Conservation (phyloP, 1,140 invertebrate species). For the Bicyclus anynana region DNA sequence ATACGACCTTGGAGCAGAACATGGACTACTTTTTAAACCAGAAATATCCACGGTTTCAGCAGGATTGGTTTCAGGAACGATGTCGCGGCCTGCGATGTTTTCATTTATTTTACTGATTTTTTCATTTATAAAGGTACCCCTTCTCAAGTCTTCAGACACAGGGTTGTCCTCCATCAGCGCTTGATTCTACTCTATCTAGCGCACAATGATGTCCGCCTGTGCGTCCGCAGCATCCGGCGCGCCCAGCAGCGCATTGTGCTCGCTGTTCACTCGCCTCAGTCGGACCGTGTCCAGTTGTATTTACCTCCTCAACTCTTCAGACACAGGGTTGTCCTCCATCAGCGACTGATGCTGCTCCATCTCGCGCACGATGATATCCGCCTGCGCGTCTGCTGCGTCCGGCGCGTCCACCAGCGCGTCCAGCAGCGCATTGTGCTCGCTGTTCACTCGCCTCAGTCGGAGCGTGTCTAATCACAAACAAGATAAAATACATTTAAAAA, state of each 20-base stretch:
- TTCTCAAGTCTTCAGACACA: no score
- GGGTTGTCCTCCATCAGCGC: constrained; percentile 80
- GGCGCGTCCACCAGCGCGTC: constrained; percentile 26
- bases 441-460: constrained; percentile 46
- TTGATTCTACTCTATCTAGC: constrained; percentile 79
- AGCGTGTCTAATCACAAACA: constrained; percentile 42
- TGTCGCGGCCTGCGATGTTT: no score
- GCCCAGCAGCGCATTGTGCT: constrained; percentile 33
- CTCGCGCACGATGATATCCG: constrained; percentile 78
- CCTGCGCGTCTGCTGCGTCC: constrained; percentile 43
- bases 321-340: constrained; percentile 79
- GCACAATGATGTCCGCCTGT: constrained; percentile 77
- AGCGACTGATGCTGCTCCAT: constrained; percentile 79
- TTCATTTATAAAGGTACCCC: no score
- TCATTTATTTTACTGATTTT: no score
- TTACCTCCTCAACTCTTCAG: constrained; percentile 79
- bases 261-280: constrained; percentile 47
- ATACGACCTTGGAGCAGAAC: no score
- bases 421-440: constrained; percentile 49
- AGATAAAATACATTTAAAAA: background rate
- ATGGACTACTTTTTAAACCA: no score
- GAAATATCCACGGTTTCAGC: no score
- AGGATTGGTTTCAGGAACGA: no score
- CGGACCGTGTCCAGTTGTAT: constrained; percentile 54
- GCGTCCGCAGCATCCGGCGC: constrained; percentile 32